Percentiles rank a stretch among this genome's conserved stretches.
Evolutionary conservation across 2,888 invertebrate species (phyloP).

Genomic region (Pedicia rivosa): DNA sequence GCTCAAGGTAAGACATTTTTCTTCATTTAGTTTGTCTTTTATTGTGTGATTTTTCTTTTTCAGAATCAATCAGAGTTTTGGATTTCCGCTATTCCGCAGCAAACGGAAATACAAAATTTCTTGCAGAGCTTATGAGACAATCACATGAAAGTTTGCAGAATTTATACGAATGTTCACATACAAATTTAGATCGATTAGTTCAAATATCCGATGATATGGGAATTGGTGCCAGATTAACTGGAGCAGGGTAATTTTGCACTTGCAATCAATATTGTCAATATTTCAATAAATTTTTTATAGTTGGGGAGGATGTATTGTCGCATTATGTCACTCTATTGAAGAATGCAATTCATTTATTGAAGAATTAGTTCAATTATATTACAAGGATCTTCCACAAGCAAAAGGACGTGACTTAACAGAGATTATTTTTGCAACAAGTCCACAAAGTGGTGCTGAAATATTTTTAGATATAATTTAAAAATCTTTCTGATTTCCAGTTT

Average conservation of each 20-base stretch:
- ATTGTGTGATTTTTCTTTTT: conserved; percentile 16
- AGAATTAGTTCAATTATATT: conserved; percentile 52
- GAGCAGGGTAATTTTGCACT: conserved; percentile 57
- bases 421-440: conserved; percentile 51
- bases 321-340: conserved; percentile 36
- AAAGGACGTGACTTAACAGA: conserved; percentile 35
- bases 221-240: conserved; percentile 80
- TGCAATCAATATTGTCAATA: neutral
- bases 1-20: conserved; percentile 42
- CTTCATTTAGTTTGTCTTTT: neutral
- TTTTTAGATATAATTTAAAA: conserved; percentile 7
- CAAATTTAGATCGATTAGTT: conserved; percentile 69
- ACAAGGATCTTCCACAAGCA: conserved; percentile 37
- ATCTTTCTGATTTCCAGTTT: no score
- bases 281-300: conserved; percentile 28
- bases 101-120: conserved; percentile 29
- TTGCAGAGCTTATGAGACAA: conserved; percentile 73
- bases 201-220: conserved; percentile 48
- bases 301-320: conserved; percentile 96
- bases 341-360: conserved; percentile 50
- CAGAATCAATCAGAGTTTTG: conserved; percentile 75
- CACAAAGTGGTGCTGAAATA: conserved; percentile 27
- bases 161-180: conserved; percentile 87
- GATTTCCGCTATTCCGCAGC: conserved; percentile 53
- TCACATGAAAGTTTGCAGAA: conserved; percentile 77